phyloP scores from a whole-genome alignment of 1,140 invertebrate species.

The Trypoxylus dichotomus region DNA sequence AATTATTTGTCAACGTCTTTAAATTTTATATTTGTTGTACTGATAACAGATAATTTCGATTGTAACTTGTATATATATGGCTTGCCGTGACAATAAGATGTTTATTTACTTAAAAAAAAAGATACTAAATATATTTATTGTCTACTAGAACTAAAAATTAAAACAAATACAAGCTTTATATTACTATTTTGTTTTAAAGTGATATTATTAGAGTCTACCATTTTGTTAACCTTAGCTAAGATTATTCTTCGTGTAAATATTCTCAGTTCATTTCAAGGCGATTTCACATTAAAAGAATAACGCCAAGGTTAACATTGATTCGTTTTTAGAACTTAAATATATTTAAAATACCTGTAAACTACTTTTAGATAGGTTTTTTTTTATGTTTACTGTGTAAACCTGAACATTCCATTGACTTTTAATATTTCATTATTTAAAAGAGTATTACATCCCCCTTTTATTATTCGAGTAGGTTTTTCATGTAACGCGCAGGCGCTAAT shows the following conservation, averaged over 20 bases:
- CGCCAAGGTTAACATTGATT: background rate
- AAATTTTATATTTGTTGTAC: conserved; percentile 13
- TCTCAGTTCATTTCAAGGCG: background rate
- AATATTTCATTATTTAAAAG: background rate
- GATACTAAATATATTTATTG: background rate
- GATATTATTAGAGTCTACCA: conserved; percentile 15
- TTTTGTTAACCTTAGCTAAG: background rate
- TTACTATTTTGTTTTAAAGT: background rate
- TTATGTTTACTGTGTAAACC: conserved; percentile 7
- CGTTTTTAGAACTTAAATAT: background rate
- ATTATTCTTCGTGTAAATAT: background rate
- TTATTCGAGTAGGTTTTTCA: background rate
- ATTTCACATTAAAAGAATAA: background rate
- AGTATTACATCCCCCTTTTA: background rate
- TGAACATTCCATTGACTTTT: background rate
- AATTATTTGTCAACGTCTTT: conserved; percentile 2
- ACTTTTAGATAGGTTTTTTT: background rate
- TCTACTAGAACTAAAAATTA: background rate
- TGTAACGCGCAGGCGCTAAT: background rate
- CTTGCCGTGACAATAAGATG: background rate
- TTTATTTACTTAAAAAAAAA: background rate
- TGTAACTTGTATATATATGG: background rate
- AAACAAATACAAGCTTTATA: background rate
- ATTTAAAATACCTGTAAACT: conserved; percentile 8
- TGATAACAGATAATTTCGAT: background rate